phyloP scores from a whole-genome alignment of 2,113 vertebrate genomes.

The Hippopotamus amphibius region DNA sequence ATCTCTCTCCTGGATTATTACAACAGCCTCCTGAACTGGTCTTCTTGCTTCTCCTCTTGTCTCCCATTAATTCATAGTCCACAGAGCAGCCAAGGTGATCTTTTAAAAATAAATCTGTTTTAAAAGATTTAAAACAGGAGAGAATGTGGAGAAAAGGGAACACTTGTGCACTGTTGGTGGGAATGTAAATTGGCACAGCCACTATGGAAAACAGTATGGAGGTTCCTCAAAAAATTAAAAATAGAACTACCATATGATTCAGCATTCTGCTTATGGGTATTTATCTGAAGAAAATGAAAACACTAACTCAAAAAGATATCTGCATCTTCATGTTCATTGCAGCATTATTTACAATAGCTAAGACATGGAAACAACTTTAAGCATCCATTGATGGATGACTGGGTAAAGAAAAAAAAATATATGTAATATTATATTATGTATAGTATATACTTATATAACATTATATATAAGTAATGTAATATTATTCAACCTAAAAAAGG shows the following conservation, averaged over 20 bases:
- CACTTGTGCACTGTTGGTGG: neutral
- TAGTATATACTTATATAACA: neutral
- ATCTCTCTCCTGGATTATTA: neutral
- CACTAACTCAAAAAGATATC: neutral
- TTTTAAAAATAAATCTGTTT: slow-evolving; percentile 27
- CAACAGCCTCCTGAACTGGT: neutral
- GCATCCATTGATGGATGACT: neutral
- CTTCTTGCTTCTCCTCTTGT: neutral
- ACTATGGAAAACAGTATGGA: neutral
- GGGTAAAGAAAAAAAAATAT: neutral
- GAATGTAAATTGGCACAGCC: neutral
- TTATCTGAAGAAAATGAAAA: neutral
- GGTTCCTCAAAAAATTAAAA: neutral
- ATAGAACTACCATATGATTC: neutral
- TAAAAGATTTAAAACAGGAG: neutral
- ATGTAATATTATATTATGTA: neutral
- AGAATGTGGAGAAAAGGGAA: neutral
- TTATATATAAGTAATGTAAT: neutral
- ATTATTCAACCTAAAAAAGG: neutral
- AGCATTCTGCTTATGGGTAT: neutral
- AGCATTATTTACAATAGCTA: neutral
- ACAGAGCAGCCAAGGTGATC: neutral
- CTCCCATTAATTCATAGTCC: neutral
- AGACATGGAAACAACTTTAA: neutral
- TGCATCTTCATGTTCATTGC: neutral